Base-by-base conservation (phyloP, 2,797 vertebrate genomes). In the Phylloscopus collybita region DNA sequence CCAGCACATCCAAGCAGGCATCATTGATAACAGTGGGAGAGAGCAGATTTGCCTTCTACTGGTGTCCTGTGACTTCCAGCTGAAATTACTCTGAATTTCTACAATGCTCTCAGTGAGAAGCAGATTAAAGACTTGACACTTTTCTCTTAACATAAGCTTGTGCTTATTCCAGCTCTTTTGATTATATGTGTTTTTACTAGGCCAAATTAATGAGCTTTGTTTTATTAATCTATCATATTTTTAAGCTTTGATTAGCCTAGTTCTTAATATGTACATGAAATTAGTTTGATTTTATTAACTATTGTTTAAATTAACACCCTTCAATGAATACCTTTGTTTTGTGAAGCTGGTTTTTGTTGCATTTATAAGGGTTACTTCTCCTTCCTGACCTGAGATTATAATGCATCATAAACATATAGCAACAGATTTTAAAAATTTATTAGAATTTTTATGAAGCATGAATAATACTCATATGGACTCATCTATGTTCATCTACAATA, bases 391-490 rank as follows among this genome's bases (percentile, higher is more conserved):
- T 57, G 50, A 90, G 36, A 76, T 86, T 53, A 76, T 67, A 81
- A 50, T 44, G 34, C 18, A 79, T 64, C 59, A 91, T 73, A 90
- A 92, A 94, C 60, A 72, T 42, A 73, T 13, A 92, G 44, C 54
- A 83, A 62, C 50, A 86, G 36, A 86, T 88, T 92, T 92, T 40
- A 7, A 88, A 96, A 94, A 86, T 73, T 64, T 87, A 94, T 85
- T n/a, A 21, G 19, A 82, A 56, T 61, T 92, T 88, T 82, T 82
- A 89, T 66, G 67, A 88, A 67, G 78, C 65, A 74, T 14, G 6
- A 94, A 89, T 71, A 66, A 75, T 23, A 88, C 21, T 38, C 45
- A 42, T 17, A 8, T 2, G 2, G 38, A 64, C 3, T 95, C 25
- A 49, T 64, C 50, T 75, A 23, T 66, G 66, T 84, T 79, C 30